phyloP scores from a whole-genome alignment of 1,140 invertebrate genomes.

The Pogonomyrmex barbatus region DNA sequence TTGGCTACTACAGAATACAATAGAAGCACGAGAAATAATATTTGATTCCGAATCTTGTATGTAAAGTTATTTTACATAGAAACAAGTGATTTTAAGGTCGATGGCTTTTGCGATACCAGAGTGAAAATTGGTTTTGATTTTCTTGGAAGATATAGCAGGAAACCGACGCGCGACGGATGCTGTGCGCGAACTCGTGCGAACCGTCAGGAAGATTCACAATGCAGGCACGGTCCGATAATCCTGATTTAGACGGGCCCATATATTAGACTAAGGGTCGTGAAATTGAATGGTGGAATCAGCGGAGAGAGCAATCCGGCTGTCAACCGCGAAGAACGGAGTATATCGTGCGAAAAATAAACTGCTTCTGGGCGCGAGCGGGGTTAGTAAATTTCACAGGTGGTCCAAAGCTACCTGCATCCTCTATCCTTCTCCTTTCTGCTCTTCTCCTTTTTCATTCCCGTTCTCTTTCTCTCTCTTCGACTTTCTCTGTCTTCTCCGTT shows the following conservation, averaged over 20 bases:
- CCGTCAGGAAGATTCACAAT: conserved; percentile 66
- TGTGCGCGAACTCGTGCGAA: conserved; percentile 36
- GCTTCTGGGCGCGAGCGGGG: conserved; percentile 31
- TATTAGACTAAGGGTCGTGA: conserved; percentile 80
- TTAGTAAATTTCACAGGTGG: conserved; percentile 78
- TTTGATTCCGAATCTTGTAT: not conserved
- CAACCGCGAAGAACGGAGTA: conserved; percentile 44
- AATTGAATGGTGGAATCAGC: conserved; percentile 81
- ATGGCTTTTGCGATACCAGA: not conserved
- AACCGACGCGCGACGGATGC: conserved; percentile 5
- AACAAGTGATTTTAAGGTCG: not conserved
- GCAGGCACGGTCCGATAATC: conserved; percentile 75
- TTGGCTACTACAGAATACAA: not conserved
- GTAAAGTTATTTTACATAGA: not conserved
- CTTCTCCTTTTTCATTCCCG: not conserved
- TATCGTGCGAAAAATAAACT: conserved; percentile 76
- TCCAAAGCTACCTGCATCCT: conserved; percentile 57
- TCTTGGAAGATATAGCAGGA: not conserved
- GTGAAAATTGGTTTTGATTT: not conserved
- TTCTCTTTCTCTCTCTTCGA: not conserved
- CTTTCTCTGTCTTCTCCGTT: not conserved
- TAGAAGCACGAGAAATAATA: not conserved
- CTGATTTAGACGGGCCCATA: conserved; percentile 80
- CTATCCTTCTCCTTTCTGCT: not conserved
- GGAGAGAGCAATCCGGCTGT: conserved; percentile 59